A percentile compares a stretch with the other conserved stretches of the same genome.
Evolutionary conservation across 1,140 invertebrate genomes (phyloP).

Genomic region (Drusus annulatus): DNA sequence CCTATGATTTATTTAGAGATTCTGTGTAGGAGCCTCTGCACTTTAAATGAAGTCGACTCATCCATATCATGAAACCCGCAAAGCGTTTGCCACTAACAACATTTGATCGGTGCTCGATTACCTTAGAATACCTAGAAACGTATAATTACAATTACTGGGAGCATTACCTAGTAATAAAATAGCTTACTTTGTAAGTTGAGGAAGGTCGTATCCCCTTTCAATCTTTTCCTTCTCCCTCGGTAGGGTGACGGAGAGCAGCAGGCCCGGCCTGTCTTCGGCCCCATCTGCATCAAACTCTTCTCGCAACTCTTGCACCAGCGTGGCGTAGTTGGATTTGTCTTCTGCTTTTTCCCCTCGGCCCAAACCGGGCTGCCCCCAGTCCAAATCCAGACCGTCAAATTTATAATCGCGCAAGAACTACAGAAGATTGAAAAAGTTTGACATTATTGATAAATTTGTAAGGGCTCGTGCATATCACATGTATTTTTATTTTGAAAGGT

Average conservation of each 20-base stretch:
- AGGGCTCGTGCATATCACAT: too few relatives aligned
- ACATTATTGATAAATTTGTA: neutral
- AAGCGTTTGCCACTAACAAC: too few relatives aligned
- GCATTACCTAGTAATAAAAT: too few relatives aligned
- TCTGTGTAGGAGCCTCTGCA: too few relatives aligned
- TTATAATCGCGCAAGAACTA: slow-evolving; percentile 89
- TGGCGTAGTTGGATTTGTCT: slow-evolving; percentile 12
- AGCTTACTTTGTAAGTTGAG: neutral
- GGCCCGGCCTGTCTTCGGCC: neutral
- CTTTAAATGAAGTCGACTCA: too few relatives aligned
- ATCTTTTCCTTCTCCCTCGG: slow-evolving; percentile 29
- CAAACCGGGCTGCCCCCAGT: slow-evolving; percentile 95
- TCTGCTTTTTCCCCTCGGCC: slow-evolving; percentile 63
- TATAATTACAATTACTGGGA: too few relatives aligned
- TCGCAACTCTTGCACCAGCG: neutral
- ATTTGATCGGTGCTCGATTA: too few relatives aligned
- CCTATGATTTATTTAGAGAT: too few relatives aligned
- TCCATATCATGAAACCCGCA: too few relatives aligned
- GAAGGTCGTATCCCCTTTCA: neutral
- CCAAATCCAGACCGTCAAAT: slow-evolving; percentile 96
- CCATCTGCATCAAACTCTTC: slow-evolving; percentile 1
- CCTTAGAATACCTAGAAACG: too few relatives aligned
- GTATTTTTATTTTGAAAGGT: too few relatives aligned
- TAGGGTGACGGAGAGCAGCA: slow-evolving; percentile 68
- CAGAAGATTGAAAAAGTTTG: neutral